Percentiles rank a stretch among this genome's conserved stretches.
Conservation (phyloP, 35 echinoderm and acorn worm species). For the Nesometra sesokonis region DNA sequence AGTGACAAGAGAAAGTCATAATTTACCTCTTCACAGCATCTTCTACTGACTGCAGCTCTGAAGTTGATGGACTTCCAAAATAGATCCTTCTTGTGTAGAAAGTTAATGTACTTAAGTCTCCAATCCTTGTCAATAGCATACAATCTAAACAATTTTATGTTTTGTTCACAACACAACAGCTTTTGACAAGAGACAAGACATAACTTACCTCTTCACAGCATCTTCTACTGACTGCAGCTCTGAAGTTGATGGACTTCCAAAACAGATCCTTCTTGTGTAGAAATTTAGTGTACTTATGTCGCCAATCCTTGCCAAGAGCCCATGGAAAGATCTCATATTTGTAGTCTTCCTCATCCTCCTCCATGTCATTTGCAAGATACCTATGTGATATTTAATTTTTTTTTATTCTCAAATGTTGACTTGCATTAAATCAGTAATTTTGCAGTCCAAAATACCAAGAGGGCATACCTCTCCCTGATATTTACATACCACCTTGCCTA, state of each 20-base stretch:
- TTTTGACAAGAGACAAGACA: too few species aligned
- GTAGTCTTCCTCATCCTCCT: slow-evolving; percentile 97
- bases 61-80: slow-evolving; percentile 70
- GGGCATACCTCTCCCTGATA: too few species aligned
- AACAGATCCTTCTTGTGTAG: slow-evolving; percentile 63
- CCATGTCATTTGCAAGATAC: slow-evolving; percentile 97
- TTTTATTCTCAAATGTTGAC: too few species aligned
- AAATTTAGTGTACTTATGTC: slow-evolving; percentile 78
- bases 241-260: slow-evolving; percentile 70
- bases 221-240: slow-evolving; percentile 85
- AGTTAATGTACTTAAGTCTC: slow-evolving; percentile 71
- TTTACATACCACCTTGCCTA: too few species aligned
- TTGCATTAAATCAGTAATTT: too few species aligned
- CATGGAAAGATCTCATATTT: slow-evolving; percentile 98
- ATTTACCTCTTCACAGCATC: slow-evolving; percentile 99
- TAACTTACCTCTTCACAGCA: slow-evolving; percentile 96
- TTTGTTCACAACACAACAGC: too few species aligned
- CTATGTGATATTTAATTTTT: too few species aligned
- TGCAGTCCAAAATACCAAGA: too few species aligned
- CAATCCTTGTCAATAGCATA: slow-evolving; percentile 73
- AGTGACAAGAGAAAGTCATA: too few species aligned
- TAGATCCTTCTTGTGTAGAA: slow-evolving; percentile 64
- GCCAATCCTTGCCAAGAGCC: slow-evolving; percentile 82
- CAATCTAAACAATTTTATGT: too few species aligned
- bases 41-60: slow-evolving; percentile 86